Conservation (phyloP, 2,888 invertebrate species). For the Eremobia ochroleuca region DNA sequence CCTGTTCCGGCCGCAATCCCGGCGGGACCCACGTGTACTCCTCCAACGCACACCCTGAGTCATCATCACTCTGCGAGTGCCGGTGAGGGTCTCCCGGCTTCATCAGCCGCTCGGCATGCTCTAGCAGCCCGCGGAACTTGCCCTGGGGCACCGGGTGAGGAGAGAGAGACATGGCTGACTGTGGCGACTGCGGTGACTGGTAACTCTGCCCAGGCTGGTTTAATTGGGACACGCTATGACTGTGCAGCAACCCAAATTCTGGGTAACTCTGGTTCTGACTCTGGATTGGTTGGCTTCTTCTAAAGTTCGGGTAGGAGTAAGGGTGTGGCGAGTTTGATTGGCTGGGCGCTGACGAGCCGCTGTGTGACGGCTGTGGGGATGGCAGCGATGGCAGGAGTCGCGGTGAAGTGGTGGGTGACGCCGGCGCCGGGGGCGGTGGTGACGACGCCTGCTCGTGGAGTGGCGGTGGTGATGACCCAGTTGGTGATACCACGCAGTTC, state of each 20-base stretch:
- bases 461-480: conserved; percentile 86
- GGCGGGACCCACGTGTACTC: conserved; percentile 99
- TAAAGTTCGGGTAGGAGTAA: conserved; percentile 84
- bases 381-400: conserved; percentile 78
- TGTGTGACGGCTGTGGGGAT: conserved; percentile 87
- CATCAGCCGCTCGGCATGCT: conserved; percentile 91
- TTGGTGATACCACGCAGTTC: conserved; percentile 93
- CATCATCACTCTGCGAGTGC: conserved; percentile 98
- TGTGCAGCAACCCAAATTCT: conserved; percentile 80
- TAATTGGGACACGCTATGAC: conserved; percentile 81
- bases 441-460: conserved; percentile 82
- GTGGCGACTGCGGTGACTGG: conserved; percentile 85
- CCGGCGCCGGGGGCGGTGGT: conserved; percentile 85
- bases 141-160: conserved; percentile 87
- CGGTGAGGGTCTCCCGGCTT: conserved; percentile 94
- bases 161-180: conserved; percentile 87
- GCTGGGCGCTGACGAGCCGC: conserved; percentile 83
- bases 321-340: conserved; percentile 86
- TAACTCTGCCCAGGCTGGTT: conserved; percentile 81
- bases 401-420: conserved; percentile 83
- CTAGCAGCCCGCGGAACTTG: conserved; percentile 86
- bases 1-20: conserved; percentile 98
- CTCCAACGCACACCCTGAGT: conserved; percentile 99
- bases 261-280: conserved; percentile 72
- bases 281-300: conserved; percentile 79